These are phyloP conservation scores for Drosophila subobscura DNA, from an alignment of 1,140 invertebrate species.

Conservation along the genomic window DNA sequence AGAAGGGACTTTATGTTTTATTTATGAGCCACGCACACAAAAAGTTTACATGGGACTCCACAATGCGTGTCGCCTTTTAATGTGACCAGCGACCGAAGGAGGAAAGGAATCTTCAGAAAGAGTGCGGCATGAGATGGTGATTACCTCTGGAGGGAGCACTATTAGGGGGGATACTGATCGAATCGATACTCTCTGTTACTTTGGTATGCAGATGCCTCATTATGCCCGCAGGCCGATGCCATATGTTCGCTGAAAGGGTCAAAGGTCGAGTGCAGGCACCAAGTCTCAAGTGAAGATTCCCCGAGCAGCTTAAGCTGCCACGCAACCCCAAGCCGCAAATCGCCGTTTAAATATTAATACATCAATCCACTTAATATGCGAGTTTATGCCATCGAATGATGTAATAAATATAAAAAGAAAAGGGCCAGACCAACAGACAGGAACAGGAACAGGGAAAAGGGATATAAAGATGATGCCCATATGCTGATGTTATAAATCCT, in stretches of 20 bases:
- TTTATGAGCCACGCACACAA: constrained; percentile 71
- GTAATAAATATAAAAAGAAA: constrained; percentile 77
- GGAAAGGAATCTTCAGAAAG: not conserved
- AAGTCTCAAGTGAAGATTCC: constrained; percentile 11
- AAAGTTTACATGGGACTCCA: constrained; percentile 35
- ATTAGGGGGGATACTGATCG: not conserved
- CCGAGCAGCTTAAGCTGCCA: constrained; percentile 17
- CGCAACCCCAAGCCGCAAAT: constrained; percentile 60
- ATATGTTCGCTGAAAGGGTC: constrained; percentile 45
- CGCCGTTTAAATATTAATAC: constrained; percentile 82
- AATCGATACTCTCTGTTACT: constrained; percentile 16
- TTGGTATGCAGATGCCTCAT: constrained; percentile 24
- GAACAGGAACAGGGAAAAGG: constrained; percentile 1
- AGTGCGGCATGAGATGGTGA: not conserved
- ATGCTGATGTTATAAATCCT: constrained; percentile 45
- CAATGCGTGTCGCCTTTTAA: constrained; percentile 50
- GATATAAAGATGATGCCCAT: constrained; percentile 31
- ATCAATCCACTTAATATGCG: constrained; percentile 82
- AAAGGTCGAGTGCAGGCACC: constrained; percentile 23
- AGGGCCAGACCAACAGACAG: constrained; percentile 21
- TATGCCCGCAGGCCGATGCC: constrained; percentile 25
- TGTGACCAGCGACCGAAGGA: constrained; percentile 20
- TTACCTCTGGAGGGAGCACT: not conserved
- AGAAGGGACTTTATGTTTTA: constrained; percentile 71
- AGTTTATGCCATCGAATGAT: constrained; percentile 76